These are phyloP conservation scores for Coptodon rendalli DNA, from an alignment of 2,113 vertebrate species.

Conservation along the genomic window DNA sequence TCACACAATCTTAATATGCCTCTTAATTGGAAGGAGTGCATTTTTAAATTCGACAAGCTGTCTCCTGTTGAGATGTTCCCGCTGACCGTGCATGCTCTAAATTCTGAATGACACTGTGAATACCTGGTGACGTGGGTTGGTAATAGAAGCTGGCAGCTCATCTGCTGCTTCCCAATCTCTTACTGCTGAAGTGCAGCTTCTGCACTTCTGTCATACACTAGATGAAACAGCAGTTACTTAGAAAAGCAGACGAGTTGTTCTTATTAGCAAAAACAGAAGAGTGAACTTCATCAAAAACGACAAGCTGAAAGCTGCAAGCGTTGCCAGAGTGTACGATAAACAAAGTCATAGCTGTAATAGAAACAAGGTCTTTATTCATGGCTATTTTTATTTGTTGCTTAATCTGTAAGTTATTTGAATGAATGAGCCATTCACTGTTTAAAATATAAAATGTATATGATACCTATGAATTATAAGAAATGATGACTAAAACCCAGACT, in stretches of 20 bases:
- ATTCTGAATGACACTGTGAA: conserved; percentile 28
- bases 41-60: conserved; percentile 34
- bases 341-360: neutral
- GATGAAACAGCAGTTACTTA: neutral
- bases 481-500: neutral
- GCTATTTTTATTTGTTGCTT: neutral
- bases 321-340: accelerated
- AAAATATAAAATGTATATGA: neutral
- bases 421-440: neutral
- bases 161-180: conserved; percentile 8
- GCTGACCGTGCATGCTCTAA: neutral
- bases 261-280: neutral
- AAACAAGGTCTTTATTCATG: neutral
- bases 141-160: conserved; percentile 43
- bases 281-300: neutral
- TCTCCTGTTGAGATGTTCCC: conserved; percentile 1
- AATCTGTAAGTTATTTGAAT: neutral
- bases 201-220: neutral
- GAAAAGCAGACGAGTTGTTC: neutral
- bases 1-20: neutral
- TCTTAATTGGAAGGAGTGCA: conserved; percentile 19
- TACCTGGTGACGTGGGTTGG: neutral
- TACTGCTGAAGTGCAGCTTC: neutral
- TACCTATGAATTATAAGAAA: neutral
- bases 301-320: neutral